These are phyloP conservation scores for Sesia bembeciformis DNA, from an alignment of 2,888 invertebrate genomes.

Conservation along the genomic window DNA sequence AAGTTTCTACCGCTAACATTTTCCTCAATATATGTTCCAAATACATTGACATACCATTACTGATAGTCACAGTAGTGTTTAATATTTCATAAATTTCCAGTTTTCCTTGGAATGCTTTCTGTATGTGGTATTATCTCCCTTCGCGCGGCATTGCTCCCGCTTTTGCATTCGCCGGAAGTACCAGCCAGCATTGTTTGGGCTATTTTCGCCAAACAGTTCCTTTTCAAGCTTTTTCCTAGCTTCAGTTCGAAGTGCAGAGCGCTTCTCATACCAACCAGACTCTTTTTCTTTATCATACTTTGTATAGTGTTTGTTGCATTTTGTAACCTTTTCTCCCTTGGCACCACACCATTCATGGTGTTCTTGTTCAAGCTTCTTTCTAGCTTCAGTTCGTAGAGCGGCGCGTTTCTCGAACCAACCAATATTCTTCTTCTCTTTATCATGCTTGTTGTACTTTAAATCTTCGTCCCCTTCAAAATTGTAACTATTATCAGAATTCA, in stretches of 20 bases:
- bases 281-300: constrained; percentile 6
- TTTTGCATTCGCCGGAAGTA: constrained; percentile 63
- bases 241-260: constrained; percentile 40
- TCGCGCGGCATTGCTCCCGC: constrained; percentile 57
- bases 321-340: not conserved
- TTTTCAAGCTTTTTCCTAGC: constrained; percentile 49
- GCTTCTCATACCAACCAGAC: constrained; percentile 48
- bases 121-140: constrained; percentile 46
- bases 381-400: constrained; percentile 41
- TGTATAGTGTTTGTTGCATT: not conserved
- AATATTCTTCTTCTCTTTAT: constrained; percentile 5
- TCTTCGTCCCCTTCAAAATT: not conserved
- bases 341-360: no score
- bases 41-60: no score
- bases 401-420: constrained; percentile 56
- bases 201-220: constrained; percentile 44
- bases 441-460: not conserved
- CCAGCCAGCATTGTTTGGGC: constrained; percentile 53
- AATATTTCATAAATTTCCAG: constrained; percentile 54
- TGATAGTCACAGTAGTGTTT: constrained; percentile 4
- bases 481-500: not conserved
- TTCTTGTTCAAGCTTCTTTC: constrained; percentile 47
- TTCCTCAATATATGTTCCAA: no score
- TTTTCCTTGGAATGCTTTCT: constrained; percentile 42
- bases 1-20: no score